Base-by-base conservation (phyloP, 2,888 invertebrate genomes). In the Drosophila sordidula region DNA sequence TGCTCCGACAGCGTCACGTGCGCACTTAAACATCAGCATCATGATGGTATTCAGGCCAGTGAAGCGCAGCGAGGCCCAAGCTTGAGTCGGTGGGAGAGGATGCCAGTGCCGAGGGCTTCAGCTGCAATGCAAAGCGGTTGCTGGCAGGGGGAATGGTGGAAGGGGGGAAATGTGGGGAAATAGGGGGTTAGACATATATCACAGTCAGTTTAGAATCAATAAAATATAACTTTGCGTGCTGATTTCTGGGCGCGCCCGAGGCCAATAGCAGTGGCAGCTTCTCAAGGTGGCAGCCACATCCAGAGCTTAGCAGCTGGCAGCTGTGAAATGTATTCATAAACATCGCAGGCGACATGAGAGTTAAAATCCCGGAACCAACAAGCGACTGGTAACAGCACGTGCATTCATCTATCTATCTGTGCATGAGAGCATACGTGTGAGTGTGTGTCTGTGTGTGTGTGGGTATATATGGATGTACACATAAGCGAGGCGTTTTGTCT, bases 181-280 rank as follows among this genome's bases (percentile, higher is more conserved):
- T 18, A 2, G 18, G 25, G 12, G 34, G 26, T 22, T 44, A 52
- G 14, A 67, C 75, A 80, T 78, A 83, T 68, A 85, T 83, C 80
- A 83, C 73, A 86, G 86, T 81, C 84, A 70, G 81, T 84, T 85
- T 78, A 78, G 81, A 86, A 84, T 86, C 84, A 85, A 85, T 85
- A 85, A 85, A 85, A 85, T 78, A 86, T 86, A 81, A 84, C 83
- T 83, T 81, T 81, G 80, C 74, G 81, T 86, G 78, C 84, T 83
- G 84, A 86, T 85, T 86, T 80, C 67, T 73, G 62, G 66, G 56
- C 46, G 67, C 64, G 58, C 78, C 70, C 45, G 56, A 65, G 68
- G 79, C 75, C 75, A 69, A 56, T 16, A 25, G 14, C 32, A 29
- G 51, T 16, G 44, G 38, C 26, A 44, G 12, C 78, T 55, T 63